Conservation (phyloP, 2,888 invertebrate species). For the Himalopsyche tibetana region DNA sequence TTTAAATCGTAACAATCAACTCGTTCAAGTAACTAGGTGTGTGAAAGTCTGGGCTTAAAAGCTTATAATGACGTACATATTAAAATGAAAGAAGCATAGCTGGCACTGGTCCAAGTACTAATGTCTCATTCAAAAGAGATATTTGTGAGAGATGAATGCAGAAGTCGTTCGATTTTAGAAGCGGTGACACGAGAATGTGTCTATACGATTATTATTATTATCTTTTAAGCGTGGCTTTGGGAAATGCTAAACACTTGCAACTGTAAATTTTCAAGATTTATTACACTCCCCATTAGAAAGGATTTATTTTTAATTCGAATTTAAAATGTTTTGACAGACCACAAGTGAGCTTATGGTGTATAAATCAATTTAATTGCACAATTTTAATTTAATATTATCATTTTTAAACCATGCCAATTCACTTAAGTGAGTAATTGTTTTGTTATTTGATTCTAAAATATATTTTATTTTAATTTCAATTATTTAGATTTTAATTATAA, state of each 20-base stretch:
- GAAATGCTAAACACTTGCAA: slow-evolving; percentile 41
- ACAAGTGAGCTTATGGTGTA: background rate
- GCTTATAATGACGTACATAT: slow-evolving; percentile 29
- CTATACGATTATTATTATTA: slow-evolving; percentile 47
- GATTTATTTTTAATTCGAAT: slow-evolving; percentile 42
- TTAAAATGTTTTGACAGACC: slow-evolving; percentile 34
- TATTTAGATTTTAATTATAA: no score
- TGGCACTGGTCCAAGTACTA: slow-evolving; percentile 70
- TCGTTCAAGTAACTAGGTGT: background rate
- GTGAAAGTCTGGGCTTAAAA: background rate
- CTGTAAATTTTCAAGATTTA: slow-evolving; percentile 54
- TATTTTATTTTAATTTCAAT: no score
- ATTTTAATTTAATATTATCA: background rate
- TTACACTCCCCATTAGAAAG: slow-evolving; percentile 27
- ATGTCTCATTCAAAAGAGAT: slow-evolving; percentile 77
- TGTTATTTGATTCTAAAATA: no score
- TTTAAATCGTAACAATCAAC: background rate
- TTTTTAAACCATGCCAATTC: background rate
- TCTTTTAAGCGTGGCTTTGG: slow-evolving; percentile 18
- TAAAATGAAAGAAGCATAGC: slow-evolving; percentile 2
- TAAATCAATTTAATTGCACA: background rate
- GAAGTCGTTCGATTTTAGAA: slow-evolving; percentile 67
- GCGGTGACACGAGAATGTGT: slow-evolving; percentile 50
- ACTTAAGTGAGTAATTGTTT: background rate
- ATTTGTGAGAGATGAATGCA: slow-evolving; percentile 77